These are phyloP conservation scores for Arnoldichthys spilopterus DNA, from an alignment of 2,797 vertebrate species.

Conservation along the genomic window DNA sequence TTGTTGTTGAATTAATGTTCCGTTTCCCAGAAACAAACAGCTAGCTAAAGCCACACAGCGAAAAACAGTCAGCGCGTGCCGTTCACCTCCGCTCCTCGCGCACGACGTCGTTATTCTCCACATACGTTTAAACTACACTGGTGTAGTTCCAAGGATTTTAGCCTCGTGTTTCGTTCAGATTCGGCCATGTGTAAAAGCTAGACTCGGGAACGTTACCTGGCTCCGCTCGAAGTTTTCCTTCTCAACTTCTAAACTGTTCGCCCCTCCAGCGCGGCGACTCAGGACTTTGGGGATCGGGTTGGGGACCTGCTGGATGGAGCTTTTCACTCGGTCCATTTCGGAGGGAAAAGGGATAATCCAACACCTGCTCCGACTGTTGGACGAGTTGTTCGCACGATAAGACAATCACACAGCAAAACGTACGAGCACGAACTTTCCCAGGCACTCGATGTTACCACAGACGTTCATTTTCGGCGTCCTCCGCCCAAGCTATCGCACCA, in stretches of 20 bases:
- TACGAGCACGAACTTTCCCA: slow-evolving; percentile 16
- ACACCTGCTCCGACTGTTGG: slow-evolving; percentile 14
- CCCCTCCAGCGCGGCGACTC: slow-evolving; percentile 84
- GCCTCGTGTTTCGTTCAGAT: background rate
- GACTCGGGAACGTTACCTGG: slow-evolving; percentile 76
- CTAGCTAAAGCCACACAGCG: too few species aligned
- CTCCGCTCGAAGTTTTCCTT: slow-evolving; percentile 89
- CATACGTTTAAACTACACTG: background rate
- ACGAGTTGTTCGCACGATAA: background rate
- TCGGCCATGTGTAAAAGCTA: background rate
- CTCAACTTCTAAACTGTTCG: slow-evolving; percentile 85
- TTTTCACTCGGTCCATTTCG: slow-evolving; percentile 88
- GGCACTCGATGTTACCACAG: slow-evolving; percentile 34
- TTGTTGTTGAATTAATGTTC: background rate
- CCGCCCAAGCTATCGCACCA: slow-evolving; percentile 40
- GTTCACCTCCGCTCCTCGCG: too few species aligned
- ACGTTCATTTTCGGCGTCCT: slow-evolving; percentile 51
- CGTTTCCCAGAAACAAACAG: background rate
- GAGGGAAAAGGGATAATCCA: background rate
- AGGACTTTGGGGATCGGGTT: slow-evolving; percentile 89
- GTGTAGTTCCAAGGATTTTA: background rate
- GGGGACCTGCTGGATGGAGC: slow-evolving; percentile 90
- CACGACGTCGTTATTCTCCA: background rate
- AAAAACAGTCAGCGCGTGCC: background rate
- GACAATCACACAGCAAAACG: background rate